These are phyloP conservation scores for Cacatua alba DNA, from an alignment of 2,113 vertebrate genomes.

Conservation along the genomic window DNA sequence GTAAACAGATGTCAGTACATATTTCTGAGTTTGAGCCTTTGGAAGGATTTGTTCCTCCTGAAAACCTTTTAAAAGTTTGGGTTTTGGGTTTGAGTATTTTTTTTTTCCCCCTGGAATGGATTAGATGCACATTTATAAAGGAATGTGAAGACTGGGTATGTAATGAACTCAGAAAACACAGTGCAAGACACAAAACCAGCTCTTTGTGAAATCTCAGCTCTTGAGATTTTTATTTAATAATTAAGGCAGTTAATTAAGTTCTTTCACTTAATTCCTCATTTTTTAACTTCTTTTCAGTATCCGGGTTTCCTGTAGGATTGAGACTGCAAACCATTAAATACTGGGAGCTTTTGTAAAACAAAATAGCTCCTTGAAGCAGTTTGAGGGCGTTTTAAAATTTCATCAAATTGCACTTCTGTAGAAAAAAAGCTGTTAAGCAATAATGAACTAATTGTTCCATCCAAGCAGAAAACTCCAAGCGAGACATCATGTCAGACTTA, in stretches of 20 bases:
- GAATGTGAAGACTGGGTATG: background rate
- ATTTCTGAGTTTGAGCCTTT: background rate
- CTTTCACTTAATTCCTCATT: background rate
- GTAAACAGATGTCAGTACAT: background rate
- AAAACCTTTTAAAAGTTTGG: background rate
- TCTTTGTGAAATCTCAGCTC: background rate
- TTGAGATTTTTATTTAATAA: background rate
- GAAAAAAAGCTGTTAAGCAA: background rate
- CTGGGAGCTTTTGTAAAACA: background rate
- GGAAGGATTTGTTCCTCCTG: background rate
- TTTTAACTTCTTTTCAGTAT: background rate
- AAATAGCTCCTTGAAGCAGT: background rate
- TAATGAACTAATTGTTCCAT: background rate
- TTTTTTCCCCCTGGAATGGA: background rate
- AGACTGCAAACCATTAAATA: background rate
- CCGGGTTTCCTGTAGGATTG: background rate
- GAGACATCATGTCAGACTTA: background rate
- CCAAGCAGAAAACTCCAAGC: background rate
- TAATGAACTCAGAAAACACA: background rate
- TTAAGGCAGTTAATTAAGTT: background rate
- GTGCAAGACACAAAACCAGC: background rate
- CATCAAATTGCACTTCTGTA: background rate
- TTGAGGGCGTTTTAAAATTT: constrained; percentile 1
- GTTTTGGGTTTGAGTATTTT: background rate
- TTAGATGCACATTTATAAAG: background rate